Evolutionary conservation across 2,888 invertebrate species (phyloP).

Genomic region (Gastracanthus pulcherrimus): DNA sequence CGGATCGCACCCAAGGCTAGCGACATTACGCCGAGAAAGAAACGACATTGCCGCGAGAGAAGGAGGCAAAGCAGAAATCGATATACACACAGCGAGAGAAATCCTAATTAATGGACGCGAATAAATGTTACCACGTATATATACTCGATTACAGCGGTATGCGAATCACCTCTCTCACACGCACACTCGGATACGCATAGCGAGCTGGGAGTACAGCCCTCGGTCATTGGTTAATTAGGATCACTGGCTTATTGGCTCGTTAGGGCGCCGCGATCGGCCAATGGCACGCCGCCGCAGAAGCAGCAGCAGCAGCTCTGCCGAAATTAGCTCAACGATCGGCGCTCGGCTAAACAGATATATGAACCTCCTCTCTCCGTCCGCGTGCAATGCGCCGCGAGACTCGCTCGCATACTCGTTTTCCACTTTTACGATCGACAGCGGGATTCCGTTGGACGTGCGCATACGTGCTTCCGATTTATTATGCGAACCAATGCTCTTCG

Average conservation of each 20-base stretch:
- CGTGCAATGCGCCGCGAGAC: not conserved
- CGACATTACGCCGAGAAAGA: too few relatives aligned
- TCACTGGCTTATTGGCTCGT: conserved; percentile 56
- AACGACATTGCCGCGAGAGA: not conserved
- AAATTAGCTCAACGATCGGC: conserved; percentile 41
- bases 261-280: conserved; percentile 28
- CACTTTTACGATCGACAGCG: not conserved
- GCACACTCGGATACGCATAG: not conserved
- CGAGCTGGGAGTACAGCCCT: not conserved
- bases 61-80: not conserved
- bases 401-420: not conserved
- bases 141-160: conserved; percentile 42
- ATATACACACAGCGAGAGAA: conserved; percentile 28
- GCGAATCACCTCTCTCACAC: not conserved
- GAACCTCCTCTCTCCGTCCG: not conserved
- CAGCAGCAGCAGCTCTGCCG: not conserved
- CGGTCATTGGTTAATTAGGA: conserved; percentile 57
- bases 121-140: conserved; percentile 15
- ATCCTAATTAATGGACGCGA: conserved; percentile 44
- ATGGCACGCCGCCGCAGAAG: too few relatives aligned
- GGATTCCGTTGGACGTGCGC: too few relatives aligned
- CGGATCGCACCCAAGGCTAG: too few relatives aligned
- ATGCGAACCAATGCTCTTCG: too few relatives aligned
- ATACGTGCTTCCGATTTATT: too few relatives aligned
- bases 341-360: conserved; percentile 16